Conservation (phyloP, 2,797 vertebrate genomes). For the Eremophila alpestris region DNA sequence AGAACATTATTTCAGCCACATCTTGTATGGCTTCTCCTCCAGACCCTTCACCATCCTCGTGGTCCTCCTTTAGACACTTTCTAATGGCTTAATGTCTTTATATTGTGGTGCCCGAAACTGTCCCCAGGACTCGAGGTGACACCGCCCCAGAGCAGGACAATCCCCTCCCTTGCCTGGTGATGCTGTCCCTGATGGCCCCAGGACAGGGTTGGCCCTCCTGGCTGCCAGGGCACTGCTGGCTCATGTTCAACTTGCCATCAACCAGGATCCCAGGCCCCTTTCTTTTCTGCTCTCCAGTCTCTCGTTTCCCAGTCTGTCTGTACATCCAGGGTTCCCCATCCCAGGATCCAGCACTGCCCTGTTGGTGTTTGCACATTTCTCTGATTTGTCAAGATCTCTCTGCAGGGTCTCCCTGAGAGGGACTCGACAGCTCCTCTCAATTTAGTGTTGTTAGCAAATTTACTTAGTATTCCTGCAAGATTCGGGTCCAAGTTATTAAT, state of each 20-base stretch:
- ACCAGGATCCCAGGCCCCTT: neutral
- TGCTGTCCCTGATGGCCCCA: neutral
- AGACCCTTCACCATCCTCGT: neutral
- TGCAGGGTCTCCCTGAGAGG: neutral
- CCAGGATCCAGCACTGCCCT: too few species aligned
- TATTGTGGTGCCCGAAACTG: neutral
- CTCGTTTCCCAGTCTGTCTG: neutral
- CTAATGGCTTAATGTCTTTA: neutral
- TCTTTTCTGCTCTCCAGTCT: neutral
- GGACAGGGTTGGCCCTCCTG: neutral
- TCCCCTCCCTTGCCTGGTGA: neutral
- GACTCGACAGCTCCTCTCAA: rapidly evolving
- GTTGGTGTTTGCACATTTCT: neutral
- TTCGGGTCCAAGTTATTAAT: neutral
- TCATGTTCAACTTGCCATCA: rapidly evolving
- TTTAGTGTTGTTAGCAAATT: neutral
- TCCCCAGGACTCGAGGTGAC: rapidly evolving
- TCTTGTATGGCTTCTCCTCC: neutral
- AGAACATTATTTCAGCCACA: too few species aligned
- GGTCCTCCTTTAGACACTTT: too few species aligned
- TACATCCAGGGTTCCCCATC: rapidly evolving
- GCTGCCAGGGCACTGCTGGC: neutral
- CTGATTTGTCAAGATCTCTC: neutral
- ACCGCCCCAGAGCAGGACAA: rapidly evolving
- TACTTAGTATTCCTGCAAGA: rapidly evolving